Percentiles rank a stretch among this genome's conserved stretches.
These are phyloP conservation scores for Drosophila limbata DNA, from an alignment of 2,888 invertebrate genomes.

Conservation along the genomic window DNA sequence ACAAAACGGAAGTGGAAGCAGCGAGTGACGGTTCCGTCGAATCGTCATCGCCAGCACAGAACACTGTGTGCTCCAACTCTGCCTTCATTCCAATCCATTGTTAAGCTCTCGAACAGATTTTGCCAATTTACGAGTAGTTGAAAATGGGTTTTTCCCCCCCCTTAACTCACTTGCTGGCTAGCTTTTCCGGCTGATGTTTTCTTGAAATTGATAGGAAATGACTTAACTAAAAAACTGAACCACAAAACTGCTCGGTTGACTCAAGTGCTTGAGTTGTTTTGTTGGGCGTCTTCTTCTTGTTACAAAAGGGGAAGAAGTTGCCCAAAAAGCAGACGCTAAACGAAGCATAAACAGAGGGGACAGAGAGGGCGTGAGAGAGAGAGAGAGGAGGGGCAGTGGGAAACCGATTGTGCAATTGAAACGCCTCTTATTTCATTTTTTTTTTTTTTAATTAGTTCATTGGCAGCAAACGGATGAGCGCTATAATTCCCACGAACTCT, in stretches of 20 bases:
- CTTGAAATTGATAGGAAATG: slow-evolving; percentile 72
- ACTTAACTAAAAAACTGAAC: slow-evolving; percentile 68
- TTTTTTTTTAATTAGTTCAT: slow-evolving; percentile 75
- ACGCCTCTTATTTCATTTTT: slow-evolving; percentile 11
- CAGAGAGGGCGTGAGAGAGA: neutral
- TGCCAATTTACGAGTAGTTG: slow-evolving; percentile 65
- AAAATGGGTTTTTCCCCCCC: slow-evolving; percentile 43
- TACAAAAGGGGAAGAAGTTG: slow-evolving; percentile 12
- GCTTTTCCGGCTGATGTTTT: slow-evolving; percentile 57
- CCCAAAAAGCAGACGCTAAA: slow-evolving; percentile 35
- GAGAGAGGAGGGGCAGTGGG: neutral
- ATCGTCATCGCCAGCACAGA: slow-evolving; percentile 32
- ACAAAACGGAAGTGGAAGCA: slow-evolving; percentile 67
- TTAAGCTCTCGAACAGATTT: slow-evolving; percentile 48
- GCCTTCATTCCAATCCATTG: slow-evolving; percentile 24
- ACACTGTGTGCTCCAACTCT: neutral
- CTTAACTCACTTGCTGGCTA: neutral
- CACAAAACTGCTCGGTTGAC: slow-evolving; percentile 24
- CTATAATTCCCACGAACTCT: slow-evolving; percentile 77
- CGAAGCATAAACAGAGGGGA: slow-evolving; percentile 26
- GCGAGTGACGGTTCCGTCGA: slow-evolving; percentile 55
- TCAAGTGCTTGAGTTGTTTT: slow-evolving; percentile 63
- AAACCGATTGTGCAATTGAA: slow-evolving; percentile 60
- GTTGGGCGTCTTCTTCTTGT: slow-evolving; percentile 7
- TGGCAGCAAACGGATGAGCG: slow-evolving; percentile 59